phyloP scores from a whole-genome alignment of 1,140 invertebrate species.

The Zaprionus nigranus region DNA sequence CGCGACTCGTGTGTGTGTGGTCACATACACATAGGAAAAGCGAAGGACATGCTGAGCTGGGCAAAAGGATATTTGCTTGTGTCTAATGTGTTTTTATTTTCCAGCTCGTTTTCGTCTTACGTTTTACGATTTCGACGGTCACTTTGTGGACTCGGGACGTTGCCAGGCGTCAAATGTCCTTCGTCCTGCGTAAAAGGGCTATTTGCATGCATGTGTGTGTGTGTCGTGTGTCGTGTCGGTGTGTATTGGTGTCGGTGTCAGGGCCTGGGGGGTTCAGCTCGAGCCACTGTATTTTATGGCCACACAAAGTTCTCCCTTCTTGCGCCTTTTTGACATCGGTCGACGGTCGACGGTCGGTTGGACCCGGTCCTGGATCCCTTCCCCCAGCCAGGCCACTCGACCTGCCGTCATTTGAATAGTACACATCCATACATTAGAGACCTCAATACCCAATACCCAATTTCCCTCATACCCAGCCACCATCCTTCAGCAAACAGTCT shows the following conservation, averaged over 20 bases:
- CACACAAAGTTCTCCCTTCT: slow-evolving; percentile 57
- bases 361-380: slow-evolving; percentile 13
- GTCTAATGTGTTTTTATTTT: slow-evolving; percentile 83
- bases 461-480: slow-evolving; percentile 11
- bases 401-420: slow-evolving; percentile 48
- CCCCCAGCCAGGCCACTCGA: background rate
- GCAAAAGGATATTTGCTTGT: slow-evolving; percentile 81
- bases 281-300: slow-evolving; percentile 72
- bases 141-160: slow-evolving; percentile 69
- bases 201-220: slow-evolving; percentile 55
- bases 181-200: slow-evolving; percentile 54
- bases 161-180: slow-evolving; percentile 57
- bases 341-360: slow-evolving; percentile 12
- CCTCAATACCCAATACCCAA: background rate
- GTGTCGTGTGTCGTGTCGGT: slow-evolving; percentile 1
- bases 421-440: slow-evolving; percentile 32
- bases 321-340: slow-evolving; percentile 67
- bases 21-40: slow-evolving; percentile 22
- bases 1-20: slow-evolving; percentile 31
- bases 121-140: slow-evolving; percentile 80
- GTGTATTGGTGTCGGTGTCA: background rate
- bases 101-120: slow-evolving; percentile 79
- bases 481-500: background rate
- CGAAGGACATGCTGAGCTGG: slow-evolving; percentile 59
- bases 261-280: slow-evolving; percentile 18